phyloP scores from a whole-genome alignment of 2,113 vertebrate species.

The Taurulus bubalis region DNA sequence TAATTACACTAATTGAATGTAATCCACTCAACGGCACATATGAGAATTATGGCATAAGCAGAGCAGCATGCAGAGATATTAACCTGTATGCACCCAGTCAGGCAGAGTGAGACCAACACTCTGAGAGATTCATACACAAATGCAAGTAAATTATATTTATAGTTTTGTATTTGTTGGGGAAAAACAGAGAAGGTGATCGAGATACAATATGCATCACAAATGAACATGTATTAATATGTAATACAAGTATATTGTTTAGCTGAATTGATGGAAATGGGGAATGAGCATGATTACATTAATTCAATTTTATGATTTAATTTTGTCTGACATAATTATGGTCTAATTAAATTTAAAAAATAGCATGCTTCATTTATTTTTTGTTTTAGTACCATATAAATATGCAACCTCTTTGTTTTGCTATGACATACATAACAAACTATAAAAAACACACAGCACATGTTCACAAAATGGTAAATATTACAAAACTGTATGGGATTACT shows the following conservation, averaged over 20 bases:
- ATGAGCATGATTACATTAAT: not conserved
- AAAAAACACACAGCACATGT: not conserved
- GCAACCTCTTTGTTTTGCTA: not conserved
- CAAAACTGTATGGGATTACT: conserved; percentile 7
- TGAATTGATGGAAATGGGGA: not conserved
- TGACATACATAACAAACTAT: not conserved
- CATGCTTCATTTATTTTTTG: not conserved
- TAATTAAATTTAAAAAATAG: not conserved
- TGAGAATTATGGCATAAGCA: conserved; percentile 12
- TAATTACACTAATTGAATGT: conserved; percentile 47
- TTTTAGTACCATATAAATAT: not conserved
- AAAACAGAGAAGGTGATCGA: too few relatives aligned
- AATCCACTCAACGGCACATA: conserved; percentile 27
- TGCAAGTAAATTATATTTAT: not conserved
- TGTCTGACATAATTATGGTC: not conserved
- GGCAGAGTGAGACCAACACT: conserved; percentile 1
- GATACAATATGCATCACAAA: not conserved
- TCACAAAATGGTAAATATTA: not conserved
- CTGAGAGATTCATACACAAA: not conserved
- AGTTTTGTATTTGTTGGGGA: not conserved
- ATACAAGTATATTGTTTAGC: not conserved
- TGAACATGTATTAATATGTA: not conserved
- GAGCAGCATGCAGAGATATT: conserved; percentile 13
- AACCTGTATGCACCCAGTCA: not conserved
- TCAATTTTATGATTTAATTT: not conserved